phyloP scores from a whole-genome alignment of 2,113 vertebrate species.

The Ochotona princeps region DNA sequence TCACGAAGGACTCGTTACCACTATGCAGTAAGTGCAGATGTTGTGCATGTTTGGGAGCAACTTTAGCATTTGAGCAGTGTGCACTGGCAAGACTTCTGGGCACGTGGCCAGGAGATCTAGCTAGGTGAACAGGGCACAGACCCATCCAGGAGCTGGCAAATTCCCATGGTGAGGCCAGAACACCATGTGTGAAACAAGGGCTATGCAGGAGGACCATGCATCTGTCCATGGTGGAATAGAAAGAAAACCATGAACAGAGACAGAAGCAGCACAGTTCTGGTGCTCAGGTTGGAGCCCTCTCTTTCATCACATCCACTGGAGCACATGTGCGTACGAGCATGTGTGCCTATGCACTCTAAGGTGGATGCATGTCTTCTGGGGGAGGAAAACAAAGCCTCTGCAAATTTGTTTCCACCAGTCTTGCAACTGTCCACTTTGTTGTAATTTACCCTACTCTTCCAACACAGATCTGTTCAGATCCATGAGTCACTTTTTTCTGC shows the following conservation, averaged over 20 bases:
- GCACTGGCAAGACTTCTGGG: background rate
- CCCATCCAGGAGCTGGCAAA: background rate
- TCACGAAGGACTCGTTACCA: background rate
- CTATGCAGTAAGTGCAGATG: background rate
- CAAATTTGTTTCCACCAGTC: background rate
- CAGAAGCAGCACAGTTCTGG: background rate
- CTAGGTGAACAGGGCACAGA: background rate
- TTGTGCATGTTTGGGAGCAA: background rate
- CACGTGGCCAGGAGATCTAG: background rate
- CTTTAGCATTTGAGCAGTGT: background rate
- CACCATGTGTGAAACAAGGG: background rate
- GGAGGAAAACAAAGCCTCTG: conserved; percentile 40
- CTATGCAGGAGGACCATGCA: background rate
- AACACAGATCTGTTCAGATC: background rate
- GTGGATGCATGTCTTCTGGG: background rate
- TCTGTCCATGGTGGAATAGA: background rate
- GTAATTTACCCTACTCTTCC: background rate
- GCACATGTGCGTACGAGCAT: background rate
- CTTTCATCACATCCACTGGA: background rate
- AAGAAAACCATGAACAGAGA: background rate
- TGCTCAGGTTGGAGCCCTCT: background rate
- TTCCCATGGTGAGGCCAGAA: background rate
- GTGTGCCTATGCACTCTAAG: background rate
- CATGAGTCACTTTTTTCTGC: background rate
- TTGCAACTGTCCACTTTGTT: background rate